Percentiles rank a stretch among this genome's conserved stretches.
phyloP scores from a whole-genome alignment of 2,797 vertebrate species.

The Tragelaphus oryx region DNA sequence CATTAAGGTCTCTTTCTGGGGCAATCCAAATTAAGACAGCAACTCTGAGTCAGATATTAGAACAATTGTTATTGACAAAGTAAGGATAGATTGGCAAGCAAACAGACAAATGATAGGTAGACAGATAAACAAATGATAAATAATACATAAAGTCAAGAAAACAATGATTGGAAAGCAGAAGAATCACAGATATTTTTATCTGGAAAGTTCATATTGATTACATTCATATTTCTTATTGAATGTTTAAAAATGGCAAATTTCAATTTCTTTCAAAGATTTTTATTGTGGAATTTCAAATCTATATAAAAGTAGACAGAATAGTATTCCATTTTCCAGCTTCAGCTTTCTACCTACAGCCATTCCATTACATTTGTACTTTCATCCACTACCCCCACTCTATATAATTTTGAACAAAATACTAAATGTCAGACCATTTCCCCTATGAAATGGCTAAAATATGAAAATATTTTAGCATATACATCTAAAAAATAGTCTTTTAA shows the following conservation, averaged over 20 bases:
- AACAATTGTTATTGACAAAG: neutral
- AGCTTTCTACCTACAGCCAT: neutral
- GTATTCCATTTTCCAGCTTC: neutral
- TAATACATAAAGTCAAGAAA: neutral
- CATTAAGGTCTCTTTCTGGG: neutral
- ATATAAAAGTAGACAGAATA: neutral
- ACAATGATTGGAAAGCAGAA: neutral
- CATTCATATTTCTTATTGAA: neutral
- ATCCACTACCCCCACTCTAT: neutral
- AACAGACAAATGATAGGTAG: neutral
- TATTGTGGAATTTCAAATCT: neutral
- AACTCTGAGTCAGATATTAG: neutral
- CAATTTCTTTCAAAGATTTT: neutral
- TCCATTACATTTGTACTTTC: neutral
- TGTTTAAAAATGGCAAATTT: neutral
- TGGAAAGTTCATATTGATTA: conserved; percentile 1
- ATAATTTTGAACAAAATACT: neutral
- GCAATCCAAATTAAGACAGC: neutral
- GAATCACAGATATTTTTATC: neutral
- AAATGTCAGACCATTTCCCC: neutral
- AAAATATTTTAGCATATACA: neutral
- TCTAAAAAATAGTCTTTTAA: neutral
- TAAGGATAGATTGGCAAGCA: neutral
- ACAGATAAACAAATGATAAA: neutral
- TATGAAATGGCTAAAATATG: neutral